Evolutionary conservation across 1,140 invertebrate genomes (phyloP).

Genomic region (Ditylenchus dipsaci): DNA sequence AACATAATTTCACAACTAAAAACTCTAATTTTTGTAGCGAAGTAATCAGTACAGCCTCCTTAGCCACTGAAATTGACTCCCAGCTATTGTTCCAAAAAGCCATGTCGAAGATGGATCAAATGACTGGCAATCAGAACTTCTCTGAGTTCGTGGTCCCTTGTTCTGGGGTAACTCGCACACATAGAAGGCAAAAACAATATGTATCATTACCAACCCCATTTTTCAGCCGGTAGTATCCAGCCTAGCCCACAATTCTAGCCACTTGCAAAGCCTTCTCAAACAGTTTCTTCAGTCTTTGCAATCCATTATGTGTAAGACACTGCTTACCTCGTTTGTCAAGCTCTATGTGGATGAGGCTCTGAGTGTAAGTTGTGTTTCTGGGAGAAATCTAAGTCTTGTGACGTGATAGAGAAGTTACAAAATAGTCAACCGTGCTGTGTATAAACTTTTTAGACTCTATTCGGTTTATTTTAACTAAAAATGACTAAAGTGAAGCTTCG

Average conservation of each 20-base stretch:
- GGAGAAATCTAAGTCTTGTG: not conserved
- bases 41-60: not conserved
- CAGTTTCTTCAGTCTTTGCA: constrained; percentile 19
- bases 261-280: constrained; percentile 29
- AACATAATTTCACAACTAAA: no score
- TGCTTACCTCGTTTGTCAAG: constrained; percentile 33
- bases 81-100: not conserved
- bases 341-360: constrained; percentile 19
- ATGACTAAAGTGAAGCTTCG: no score
- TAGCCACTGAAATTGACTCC: not conserved
- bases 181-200: not conserved
- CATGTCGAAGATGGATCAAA: not conserved
- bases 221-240: constrained; percentile 1
- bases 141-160: constrained; percentile 42
- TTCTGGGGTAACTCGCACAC: constrained; percentile 13
- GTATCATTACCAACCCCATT: not conserved
- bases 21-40: not conserved
- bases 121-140: constrained; percentile 30
- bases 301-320: constrained; percentile 8
- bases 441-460: no score
- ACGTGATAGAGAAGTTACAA: constrained; percentile 4
- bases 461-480: no score
- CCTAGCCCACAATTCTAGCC: constrained; percentile 7
- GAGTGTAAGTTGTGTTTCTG: constrained; percentile 5
- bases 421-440: no score